Percentiles rank a stretch among this genome's conserved stretches.
These are phyloP conservation scores for Mormyrus lacerda DNA, from an alignment of 2,113 vertebrate genomes.

Conservation along the genomic window DNA sequence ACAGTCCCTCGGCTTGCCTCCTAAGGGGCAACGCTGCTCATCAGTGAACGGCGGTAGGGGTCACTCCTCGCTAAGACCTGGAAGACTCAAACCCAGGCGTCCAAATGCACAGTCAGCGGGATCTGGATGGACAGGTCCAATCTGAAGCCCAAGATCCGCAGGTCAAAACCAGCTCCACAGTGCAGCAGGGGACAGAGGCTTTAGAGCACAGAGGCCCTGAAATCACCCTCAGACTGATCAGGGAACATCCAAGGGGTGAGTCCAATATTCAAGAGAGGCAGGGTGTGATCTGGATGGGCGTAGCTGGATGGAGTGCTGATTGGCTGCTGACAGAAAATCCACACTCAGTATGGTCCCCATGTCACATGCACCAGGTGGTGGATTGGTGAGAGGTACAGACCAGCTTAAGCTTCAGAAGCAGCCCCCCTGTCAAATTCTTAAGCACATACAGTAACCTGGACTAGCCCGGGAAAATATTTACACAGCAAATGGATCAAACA, in stretches of 20 bases:
- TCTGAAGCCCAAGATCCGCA: not conserved
- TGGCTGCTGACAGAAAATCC: not conserved
- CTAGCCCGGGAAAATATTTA: not conserved
- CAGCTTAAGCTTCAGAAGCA: not conserved
- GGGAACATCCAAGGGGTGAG: not conserved
- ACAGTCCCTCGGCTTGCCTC: not conserved
- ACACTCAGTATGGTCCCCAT: not conserved
- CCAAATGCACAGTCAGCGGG: not conserved
- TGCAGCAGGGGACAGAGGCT: not conserved
- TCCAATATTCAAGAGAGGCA: not conserved
- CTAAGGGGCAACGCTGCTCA: not conserved
- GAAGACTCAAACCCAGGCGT: not conserved
- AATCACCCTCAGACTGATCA: not conserved
- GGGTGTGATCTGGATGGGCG: not conserved
- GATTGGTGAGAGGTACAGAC: not conserved
- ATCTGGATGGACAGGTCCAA: not conserved
- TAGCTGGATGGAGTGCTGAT: not conserved
- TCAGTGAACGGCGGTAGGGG: not conserved
- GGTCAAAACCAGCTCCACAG: not conserved
- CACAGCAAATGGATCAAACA: not conserved
- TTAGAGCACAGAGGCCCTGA: not conserved
- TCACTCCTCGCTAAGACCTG: not conserved
- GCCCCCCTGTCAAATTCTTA: not conserved
- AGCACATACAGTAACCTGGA: not conserved
- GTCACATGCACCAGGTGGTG: not conserved